Evolutionary conservation across 2,113 vertebrate species (phyloP).

Genomic region (Scortum barcoo): DNA sequence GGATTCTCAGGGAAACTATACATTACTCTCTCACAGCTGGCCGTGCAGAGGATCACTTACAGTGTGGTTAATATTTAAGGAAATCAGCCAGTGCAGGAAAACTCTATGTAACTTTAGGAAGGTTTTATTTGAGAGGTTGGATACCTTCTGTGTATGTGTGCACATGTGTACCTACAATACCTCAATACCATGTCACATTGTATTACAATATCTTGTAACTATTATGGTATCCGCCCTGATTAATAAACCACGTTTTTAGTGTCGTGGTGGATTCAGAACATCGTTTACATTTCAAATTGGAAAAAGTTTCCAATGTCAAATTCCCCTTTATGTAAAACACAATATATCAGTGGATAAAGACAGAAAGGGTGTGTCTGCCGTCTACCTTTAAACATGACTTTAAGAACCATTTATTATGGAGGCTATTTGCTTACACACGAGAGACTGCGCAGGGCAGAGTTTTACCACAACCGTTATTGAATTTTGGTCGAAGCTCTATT

Average conservation of each 20-base stretch:
- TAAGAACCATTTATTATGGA: neutral
- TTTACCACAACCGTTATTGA: neutral
- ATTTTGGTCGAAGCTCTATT: neutral
- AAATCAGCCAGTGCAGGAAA: constrained; percentile 50
- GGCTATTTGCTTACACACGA: neutral
- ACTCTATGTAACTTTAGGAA: constrained; percentile 46
- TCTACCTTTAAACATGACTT: neutral
- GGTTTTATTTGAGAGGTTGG: constrained; percentile 37
- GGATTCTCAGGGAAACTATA: constrained; percentile 50
- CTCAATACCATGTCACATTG: constrained; percentile 17
- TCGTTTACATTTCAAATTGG: neutral
- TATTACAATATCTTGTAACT: constrained; percentile 27
- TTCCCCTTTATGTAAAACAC: neutral
- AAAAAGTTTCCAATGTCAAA: neutral
- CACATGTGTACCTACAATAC: neutral
- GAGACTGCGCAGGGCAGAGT: neutral
- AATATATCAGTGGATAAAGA: constrained; percentile 10
- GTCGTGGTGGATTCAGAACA: neutral
- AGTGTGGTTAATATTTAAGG: constrained; percentile 48
- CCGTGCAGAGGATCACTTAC: constrained; percentile 49
- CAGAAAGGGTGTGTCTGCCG: neutral
- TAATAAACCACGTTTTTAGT: constrained; percentile 12
- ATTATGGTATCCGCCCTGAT: constrained; percentile 17
- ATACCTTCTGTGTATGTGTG: constrained; percentile 6
- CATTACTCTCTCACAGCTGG: constrained; percentile 63